phyloP scores from a whole-genome alignment of 23 tunicate species.

The Styela clava region DNA sequence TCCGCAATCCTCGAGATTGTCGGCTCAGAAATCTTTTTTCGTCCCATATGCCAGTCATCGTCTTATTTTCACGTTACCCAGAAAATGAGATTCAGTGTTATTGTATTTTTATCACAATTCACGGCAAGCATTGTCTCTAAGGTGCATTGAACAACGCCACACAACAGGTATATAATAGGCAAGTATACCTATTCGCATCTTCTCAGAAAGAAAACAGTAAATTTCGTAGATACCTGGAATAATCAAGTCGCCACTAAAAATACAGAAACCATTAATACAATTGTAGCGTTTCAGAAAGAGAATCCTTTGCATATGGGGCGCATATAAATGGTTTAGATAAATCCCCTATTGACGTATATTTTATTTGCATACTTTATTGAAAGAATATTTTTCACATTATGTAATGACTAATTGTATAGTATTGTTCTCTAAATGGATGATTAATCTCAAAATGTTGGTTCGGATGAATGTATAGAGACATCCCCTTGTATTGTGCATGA shows the following conservation, averaged over 20 bases:
- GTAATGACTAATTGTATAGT: not conserved
- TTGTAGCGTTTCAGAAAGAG: not conserved
- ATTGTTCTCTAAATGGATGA: not conserved
- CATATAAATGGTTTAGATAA: not conserved
- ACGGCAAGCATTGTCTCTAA: not conserved
- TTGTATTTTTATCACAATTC: not conserved
- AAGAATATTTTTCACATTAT: not conserved
- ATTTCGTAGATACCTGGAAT: not conserved
- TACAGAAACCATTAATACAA: not conserved
- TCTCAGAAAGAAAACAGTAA: not conserved
- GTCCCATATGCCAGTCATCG: not conserved
- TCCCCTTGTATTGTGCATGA: not conserved
- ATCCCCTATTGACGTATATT: not conserved
- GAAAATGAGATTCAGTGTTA: not conserved
- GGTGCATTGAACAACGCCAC: not conserved
- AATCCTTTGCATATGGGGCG: not conserved
- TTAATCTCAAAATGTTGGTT: not conserved
- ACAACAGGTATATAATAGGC: not conserved
- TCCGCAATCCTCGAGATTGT: too few species aligned
- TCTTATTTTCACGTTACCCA: not conserved
- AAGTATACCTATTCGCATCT: not conserved
- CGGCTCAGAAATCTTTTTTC: not conserved
- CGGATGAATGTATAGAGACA: not conserved
- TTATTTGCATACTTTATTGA: not conserved
- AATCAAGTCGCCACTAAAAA: not conserved